Conservation (phyloP, 2,888 invertebrate genomes). For the Zeuzera pyrina region DNA sequence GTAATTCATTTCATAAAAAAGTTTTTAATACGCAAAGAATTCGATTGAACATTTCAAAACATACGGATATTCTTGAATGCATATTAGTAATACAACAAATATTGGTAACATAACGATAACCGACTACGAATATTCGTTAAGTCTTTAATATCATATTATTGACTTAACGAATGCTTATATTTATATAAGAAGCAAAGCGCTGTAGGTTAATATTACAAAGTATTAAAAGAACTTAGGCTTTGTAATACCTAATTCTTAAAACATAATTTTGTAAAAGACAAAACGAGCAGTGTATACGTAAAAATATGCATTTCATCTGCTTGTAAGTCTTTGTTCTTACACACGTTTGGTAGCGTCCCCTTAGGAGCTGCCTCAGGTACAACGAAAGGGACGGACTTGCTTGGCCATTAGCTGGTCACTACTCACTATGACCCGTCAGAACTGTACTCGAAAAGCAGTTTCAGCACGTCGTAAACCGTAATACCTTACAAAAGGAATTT, state of each 20-base stretch:
- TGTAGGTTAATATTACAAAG: not conserved
- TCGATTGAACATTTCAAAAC: too few species aligned
- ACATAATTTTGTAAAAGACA: not conserved
- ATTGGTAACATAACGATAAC: too few species aligned
- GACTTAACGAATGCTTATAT: too few species aligned
- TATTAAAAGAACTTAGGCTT: not conserved
- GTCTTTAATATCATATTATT: too few species aligned
- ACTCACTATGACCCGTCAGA: slow-evolving; percentile 31
- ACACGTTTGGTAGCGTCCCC: slow-evolving; percentile 3
- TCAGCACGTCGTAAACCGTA: slow-evolving; percentile 32
- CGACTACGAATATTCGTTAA: too few species aligned
- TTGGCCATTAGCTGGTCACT: slow-evolving; percentile 32
- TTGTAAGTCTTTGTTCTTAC: not conserved
- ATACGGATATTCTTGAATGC: too few species aligned
- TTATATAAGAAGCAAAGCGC: too few species aligned
- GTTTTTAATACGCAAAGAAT: too few species aligned
- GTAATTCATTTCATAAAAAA: too few species aligned
- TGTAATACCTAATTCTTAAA: not conserved
- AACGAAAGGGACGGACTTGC: slow-evolving; percentile 41
- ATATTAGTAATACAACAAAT: too few species aligned
- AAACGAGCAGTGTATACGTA: not conserved
- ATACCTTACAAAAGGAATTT: slow-evolving; percentile 28
- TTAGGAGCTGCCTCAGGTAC: slow-evolving; percentile 30
- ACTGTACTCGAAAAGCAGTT: slow-evolving; percentile 24
- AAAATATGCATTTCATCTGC: not conserved